Conservation (phyloP, 37 sponge, comb jelly and placozoan genomes). For the Theonella swinhoei region DNA sequence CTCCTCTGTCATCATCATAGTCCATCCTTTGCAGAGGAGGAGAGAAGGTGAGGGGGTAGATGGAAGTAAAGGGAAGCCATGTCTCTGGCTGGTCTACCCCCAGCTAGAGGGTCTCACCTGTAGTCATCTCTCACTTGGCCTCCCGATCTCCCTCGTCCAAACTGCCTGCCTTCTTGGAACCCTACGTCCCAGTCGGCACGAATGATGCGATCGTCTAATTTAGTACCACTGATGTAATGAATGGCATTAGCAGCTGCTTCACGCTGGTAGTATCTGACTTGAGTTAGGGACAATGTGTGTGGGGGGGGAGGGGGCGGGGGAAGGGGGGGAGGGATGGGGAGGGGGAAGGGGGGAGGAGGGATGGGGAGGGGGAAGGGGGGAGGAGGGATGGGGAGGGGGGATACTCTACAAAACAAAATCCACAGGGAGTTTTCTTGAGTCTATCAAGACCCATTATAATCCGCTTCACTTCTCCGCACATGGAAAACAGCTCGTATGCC, state of each 20-base stretch:
- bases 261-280: constrained; percentile 78
- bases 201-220: constrained; percentile 94
- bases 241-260: constrained; percentile 80
- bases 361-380: too few species aligned
- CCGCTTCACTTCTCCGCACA: constrained; percentile 96
- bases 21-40: constrained; percentile 62
- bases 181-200: constrained; percentile 96
- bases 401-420: constrained; percentile 99
- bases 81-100: too few species aligned
- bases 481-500: constrained; percentile 94
- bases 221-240: constrained; percentile 91
- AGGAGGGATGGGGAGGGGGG: too few species aligned
- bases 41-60: neutral
- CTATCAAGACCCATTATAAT: constrained; percentile 98
- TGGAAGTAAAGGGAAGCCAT: neutral
- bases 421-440: constrained; percentile 95
- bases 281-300: too few species aligned
- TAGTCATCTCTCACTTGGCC: constrained; percentile 81
- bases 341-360: neutral
- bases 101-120: too few species aligned
- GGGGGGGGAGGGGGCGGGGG: neutral
- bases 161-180: constrained; percentile 97
- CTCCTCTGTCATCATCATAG: constrained; percentile 95
- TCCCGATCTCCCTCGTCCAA: constrained; percentile 91
- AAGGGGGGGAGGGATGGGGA: neutral